A percentile compares a stretch with the other conserved stretches of the same genome.
These are phyloP conservation scores for Papilio dardanus DNA, from an alignment of 1,140 invertebrate genomes.

Conservation along the genomic window DNA sequence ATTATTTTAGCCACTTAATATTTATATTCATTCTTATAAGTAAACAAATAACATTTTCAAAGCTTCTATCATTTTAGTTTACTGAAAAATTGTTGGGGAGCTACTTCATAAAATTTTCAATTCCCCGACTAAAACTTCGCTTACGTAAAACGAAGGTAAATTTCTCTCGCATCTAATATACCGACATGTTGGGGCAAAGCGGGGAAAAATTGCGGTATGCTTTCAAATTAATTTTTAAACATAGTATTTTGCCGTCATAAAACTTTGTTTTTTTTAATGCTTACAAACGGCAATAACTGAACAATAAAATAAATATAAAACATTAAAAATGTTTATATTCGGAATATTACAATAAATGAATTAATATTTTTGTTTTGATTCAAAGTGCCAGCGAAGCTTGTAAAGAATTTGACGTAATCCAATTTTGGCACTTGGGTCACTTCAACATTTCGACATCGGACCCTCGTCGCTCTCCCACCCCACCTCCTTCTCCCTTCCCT, in stretches of 20 bases:
- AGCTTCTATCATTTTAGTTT: background rate
- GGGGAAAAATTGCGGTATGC: background rate
- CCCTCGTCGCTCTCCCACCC: conserved; percentile 7
- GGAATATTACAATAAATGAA: too few species aligned
- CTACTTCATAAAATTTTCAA: conserved; percentile 32
- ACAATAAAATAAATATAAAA: too few species aligned
- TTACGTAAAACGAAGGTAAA: conserved; percentile 5
- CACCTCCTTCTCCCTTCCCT: background rate
- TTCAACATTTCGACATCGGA: conserved; percentile 7
- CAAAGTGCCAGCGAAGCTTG: background rate
- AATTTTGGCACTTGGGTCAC: conserved; percentile 16
- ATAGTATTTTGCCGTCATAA: background rate
- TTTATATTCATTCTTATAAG: background rate
- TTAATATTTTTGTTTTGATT: background rate
- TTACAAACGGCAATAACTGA: background rate
- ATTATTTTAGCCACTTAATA: too few species aligned
- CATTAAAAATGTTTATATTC: too few species aligned
- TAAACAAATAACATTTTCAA: background rate
- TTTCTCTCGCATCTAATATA: background rate
- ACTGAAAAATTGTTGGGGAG: conserved; percentile 1
- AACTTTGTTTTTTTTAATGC: background rate
- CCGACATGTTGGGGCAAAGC: background rate
- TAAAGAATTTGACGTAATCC: conserved; percentile 8
- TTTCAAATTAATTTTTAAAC: background rate
- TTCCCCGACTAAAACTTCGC: conserved; percentile 33